Conservation (phyloP, 2,113 vertebrate genomes). For the Oncorhynchus clarkii region DNA sequence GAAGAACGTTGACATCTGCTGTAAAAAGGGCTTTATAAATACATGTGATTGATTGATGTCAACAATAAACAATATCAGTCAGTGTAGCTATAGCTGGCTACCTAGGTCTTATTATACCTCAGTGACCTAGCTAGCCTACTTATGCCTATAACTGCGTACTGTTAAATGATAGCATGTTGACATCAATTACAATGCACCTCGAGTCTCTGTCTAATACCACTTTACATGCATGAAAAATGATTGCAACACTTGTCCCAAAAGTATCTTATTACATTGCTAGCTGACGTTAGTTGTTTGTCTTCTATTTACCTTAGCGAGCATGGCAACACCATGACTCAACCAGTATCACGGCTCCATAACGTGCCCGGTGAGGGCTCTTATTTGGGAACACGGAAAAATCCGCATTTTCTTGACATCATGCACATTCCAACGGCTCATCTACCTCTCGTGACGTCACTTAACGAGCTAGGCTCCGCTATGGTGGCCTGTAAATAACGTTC, state of each 20-base stretch:
- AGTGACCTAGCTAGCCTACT: too few relatives aligned
- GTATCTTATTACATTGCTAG: background rate
- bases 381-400: slow-evolving; percentile 19
- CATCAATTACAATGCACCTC: background rate
- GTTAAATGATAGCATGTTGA: background rate
- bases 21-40: too few relatives aligned
- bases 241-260: background rate
- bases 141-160: background rate
- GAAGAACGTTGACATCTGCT: too few relatives aligned
- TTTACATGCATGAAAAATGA: background rate
- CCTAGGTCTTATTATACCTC: too few relatives aligned
- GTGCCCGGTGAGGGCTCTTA: slow-evolving; percentile 22
- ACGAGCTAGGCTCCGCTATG: background rate
- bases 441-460: slow-evolving; percentile 20
- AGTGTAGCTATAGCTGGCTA: too few relatives aligned
- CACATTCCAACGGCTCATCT: background rate
- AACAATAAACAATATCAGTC: too few relatives aligned
- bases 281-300: slow-evolving; percentile 13
- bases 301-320: slow-evolving; percentile 24
- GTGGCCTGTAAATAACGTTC: slow-evolving; percentile 16
- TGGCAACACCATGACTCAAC: slow-evolving; percentile 37
- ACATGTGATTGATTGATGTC: too few relatives aligned
- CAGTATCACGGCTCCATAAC: background rate
- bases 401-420: slow-evolving; percentile 31
- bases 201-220: background rate